phyloP scores from a whole-genome alignment of 2,888 invertebrate species.

The Hypercompe scribonia region DNA sequence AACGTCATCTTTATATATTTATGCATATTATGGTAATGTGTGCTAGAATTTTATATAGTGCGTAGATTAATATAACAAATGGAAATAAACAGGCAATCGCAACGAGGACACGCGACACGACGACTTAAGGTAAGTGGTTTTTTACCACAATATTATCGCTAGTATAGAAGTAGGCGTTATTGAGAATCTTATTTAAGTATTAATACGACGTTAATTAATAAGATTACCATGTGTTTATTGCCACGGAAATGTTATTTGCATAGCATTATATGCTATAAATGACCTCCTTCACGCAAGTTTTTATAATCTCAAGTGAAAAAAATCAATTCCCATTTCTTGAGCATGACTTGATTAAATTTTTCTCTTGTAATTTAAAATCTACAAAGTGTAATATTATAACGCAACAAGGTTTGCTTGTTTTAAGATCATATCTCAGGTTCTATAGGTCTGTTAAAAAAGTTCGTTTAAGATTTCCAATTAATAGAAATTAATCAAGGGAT shows the following conservation, averaged over 20 bases:
- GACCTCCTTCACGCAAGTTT: background rate
- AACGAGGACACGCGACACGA: no score
- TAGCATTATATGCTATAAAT: background rate
- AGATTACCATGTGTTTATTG: slow-evolving; percentile 10
- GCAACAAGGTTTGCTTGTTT: background rate
- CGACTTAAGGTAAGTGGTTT: background rate
- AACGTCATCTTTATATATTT: slow-evolving; percentile 33
- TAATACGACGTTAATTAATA: slow-evolving; percentile 39
- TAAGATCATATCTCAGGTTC: background rate
- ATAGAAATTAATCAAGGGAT: background rate
- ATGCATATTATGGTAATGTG: slow-evolving; percentile 43
- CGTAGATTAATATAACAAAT: no score
- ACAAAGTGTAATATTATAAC: background rate
- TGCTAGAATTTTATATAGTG: slow-evolving; percentile 4
- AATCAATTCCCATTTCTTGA: background rate
- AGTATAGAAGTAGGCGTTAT: slow-evolving; percentile 30
- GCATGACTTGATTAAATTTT: background rate
- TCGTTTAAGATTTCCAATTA: background rate
- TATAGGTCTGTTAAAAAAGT: background rate
- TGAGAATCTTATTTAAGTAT: slow-evolving; percentile 32
- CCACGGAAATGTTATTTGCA: background rate
- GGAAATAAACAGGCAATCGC: no score
- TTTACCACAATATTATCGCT: no score
- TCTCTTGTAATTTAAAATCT: background rate
- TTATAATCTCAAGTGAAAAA: no score